Base-by-base conservation (phyloP, 2,113 vertebrate genomes). In the Anoplopoma fimbria region DNA sequence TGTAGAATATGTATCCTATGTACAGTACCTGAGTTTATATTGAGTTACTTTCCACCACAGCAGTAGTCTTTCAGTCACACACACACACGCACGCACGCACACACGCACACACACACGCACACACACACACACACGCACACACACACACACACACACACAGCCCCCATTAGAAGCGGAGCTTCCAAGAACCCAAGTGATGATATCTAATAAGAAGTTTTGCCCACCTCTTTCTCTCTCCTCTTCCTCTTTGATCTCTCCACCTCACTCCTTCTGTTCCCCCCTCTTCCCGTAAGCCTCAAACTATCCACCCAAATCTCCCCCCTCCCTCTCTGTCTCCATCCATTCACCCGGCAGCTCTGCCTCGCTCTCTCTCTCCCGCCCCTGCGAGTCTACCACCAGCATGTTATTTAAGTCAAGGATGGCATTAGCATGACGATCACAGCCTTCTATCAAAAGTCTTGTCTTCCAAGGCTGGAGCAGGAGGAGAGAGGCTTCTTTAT, bases 391-490 rank as follows among this genome's bases (percentile, higher is more conserved):
- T 76, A 27, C 53, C 55, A 15, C 25, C 25, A 42, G 75, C 53
- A 79, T 88, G 73, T 88, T 91, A 79, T 90, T 92, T 90, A 87
- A 92, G 88, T 89, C 93, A 92, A 94, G 91, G 91, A 84, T 81
- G 25, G 70, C 86, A 95, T 94, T 94, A 90, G 85, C 87, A 93
- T 93, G 92, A 82, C 69, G 88, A 94, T 92, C 92, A 91, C 90
- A 91, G 88, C 84, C 78, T 69, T 79, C 86, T 40, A 86, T 90
- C 84, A 34, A 77, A 72, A 79, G 87, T 81, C 83, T 69, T 68
- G 84, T 87, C 89, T 64, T 82, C 87, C 73, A 73, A 88, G 87
- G 86, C 65, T 70, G 67, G 72, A 72, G 79, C 67, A 55, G 77
- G 68, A 85, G 82, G 70, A 79, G 75, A 10, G 27, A 3, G 69